Evolutionary conservation across 2,797 vertebrate species (phyloP).

Genomic region (Chloroceryle amazona): DNA sequence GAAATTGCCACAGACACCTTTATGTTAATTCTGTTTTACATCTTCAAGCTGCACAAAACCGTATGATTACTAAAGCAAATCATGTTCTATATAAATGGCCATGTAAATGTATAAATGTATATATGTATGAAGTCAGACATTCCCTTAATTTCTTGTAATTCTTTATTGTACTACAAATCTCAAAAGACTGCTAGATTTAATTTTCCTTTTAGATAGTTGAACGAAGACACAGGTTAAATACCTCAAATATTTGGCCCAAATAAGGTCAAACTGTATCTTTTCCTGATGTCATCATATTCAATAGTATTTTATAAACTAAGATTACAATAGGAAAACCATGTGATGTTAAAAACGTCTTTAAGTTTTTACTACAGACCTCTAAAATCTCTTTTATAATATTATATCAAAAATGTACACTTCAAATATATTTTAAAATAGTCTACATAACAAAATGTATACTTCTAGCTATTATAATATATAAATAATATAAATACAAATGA

Average conservation of each 20-base stretch:
- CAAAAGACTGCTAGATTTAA: not conserved
- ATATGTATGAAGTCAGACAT: not conserved
- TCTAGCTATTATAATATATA: not conserved
- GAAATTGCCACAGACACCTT: not conserved
- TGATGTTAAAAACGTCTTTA: not conserved
- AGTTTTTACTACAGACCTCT: not conserved
- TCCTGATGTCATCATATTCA: not conserved
- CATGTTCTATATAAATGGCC: not conserved
- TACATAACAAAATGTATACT: not conserved
- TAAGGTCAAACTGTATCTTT: not conserved
- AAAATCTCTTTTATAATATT: not conserved
- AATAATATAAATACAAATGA: not conserved
- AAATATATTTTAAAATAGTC: not conserved
- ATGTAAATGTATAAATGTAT: not conserved
- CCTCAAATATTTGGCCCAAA: not conserved
- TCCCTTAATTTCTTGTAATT: not conserved
- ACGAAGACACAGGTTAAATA: not conserved
- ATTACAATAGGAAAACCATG: not conserved
- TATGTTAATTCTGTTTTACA: not conserved
- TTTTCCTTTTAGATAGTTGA: not conserved
- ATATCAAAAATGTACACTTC: not conserved
- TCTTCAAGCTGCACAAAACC: not conserved
- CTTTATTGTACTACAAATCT: not conserved
- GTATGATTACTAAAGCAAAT: not conserved
- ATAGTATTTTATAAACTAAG: not conserved